Base-by-base conservation (phyloP, 92 coral and sea anemone species). In the Ricordea florida region DNA sequence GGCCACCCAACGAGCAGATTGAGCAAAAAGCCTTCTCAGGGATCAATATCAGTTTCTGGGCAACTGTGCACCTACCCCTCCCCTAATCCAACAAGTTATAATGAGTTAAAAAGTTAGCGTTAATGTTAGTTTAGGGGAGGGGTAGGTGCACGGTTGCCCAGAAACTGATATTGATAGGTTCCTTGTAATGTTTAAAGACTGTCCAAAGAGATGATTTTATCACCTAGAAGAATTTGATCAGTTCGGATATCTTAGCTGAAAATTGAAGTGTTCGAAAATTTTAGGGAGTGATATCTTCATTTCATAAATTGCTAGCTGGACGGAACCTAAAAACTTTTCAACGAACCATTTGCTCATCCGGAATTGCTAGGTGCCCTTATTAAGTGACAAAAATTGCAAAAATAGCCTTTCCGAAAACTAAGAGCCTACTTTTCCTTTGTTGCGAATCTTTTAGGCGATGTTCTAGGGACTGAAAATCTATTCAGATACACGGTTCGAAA, bases 111-210 rank as follows among this genome's bases (percentile, higher is more conserved):
- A n/a, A n/a, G n/a, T n/a, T n/a, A n/a, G n/a, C n/a, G n/a, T n/a
- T n/a, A n/a, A n/a, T n/a, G n/a, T n/a, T n/a, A n/a, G n/a, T n/a
- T n/a, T n/a, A n/a, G n/a, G n/a, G n/a, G n/a, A n/a, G n/a, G n/a
- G n/a, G n/a, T n/a, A n/a, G n/a, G n/a, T n/a, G n/a, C n/a, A n/a
- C n/a, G n/a, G n/a, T n/a, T n/a, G n/a, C n/a, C n/a, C n/a, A n/a
- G n/a, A n/a, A n/a, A n/a, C n/a, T n/a, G n/a, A n/a, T n/a, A n/a
- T n/a, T n/a, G 43, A n/a, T 55, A 17, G 62, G 62, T 56, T 43
- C 57, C 72, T 65, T 60, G 68, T 60, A 28, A 60, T 60, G 67
- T 60, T 41, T 64, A 64, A 64, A 43, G 72, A 64, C 57, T 64
- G 42, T 43, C 55, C 25, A 43, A 64, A 61, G 69, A 61, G 69